Evolutionary conservation across 1,140 invertebrate genomes (phyloP).

Genomic region (Galendromus occidentalis): DNA sequence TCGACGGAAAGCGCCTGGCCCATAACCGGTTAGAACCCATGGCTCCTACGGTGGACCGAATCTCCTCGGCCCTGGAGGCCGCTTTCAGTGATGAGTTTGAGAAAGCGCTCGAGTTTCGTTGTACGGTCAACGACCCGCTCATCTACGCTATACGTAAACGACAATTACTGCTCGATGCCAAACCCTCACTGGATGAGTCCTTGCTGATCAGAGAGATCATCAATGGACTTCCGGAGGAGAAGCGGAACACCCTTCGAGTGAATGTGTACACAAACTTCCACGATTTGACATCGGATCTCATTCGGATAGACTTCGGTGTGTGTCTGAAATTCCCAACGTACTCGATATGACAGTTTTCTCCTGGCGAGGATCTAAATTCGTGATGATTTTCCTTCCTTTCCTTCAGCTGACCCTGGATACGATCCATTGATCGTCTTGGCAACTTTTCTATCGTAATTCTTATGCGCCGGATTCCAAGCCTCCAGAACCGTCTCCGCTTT

Average conservation of each 20-base stretch:
- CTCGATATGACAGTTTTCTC: no score
- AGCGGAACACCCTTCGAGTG: not conserved
- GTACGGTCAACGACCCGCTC: conserved; percentile 2
- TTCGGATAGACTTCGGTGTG: conserved; percentile 2
- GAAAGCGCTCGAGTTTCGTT: conserved; percentile 8
- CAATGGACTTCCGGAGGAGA: not conserved
- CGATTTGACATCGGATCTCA: conserved; percentile 5
- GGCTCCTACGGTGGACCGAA: not conserved
- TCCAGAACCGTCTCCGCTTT: no score
- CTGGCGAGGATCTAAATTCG: no score
- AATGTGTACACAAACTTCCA: conserved; percentile 6
- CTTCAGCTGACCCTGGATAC: no score
- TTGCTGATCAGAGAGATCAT: not conserved
- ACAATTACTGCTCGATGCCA: not conserved
- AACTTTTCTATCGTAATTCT: no score
- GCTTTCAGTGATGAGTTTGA: conserved; percentile 2
- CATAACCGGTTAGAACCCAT: not conserved
- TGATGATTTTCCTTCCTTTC: no score
- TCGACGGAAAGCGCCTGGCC: no score
- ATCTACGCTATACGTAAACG: conserved; percentile 8
- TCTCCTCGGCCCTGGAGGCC: not conserved
- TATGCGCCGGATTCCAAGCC: no score
- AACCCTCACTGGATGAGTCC: not conserved
- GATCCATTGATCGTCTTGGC: no score
- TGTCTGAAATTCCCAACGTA: no score